These are phyloP conservation scores for Tenebrosternarchus preto DNA, from an alignment of 2,113 vertebrate genomes.

Conservation along the genomic window DNA sequence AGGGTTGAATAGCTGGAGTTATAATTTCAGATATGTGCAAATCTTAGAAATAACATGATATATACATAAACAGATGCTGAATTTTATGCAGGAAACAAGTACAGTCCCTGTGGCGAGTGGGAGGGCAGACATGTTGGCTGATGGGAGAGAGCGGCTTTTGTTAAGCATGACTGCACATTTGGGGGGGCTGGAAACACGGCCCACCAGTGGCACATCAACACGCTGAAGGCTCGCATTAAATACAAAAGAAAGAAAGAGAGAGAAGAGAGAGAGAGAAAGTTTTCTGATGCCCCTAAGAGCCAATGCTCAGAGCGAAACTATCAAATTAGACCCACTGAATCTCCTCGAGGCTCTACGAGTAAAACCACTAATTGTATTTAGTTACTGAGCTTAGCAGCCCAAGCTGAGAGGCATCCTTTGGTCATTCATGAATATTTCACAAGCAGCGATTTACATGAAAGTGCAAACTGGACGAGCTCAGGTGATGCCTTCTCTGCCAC, in stretches of 20 bases:
- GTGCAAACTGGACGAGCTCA: conserved; percentile 7
- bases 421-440: conserved; percentile 59
- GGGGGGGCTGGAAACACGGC: conserved; percentile 41
- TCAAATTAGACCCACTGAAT: conserved; percentile 49
- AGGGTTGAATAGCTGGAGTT: conserved; percentile 40
- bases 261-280: conserved; percentile 24
- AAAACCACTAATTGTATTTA: conserved; percentile 57
- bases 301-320: conserved; percentile 32
- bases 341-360: conserved; percentile 38
- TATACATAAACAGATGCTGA: conserved; percentile 66
- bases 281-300: conserved; percentile 45
- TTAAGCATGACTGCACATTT: conserved; percentile 51
- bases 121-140: conserved; percentile 60
- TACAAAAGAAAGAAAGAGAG: conserved; percentile 16
- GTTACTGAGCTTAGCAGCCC: conserved; percentile 52
- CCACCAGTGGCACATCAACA: conserved; percentile 47
- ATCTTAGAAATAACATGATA: conserved; percentile 53
- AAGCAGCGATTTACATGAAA: conserved; percentile 47
- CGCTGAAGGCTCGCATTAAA: conserved; percentile 42
- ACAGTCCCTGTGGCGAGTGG: conserved; percentile 61
- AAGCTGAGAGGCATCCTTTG: conserved; percentile 54
- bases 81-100: conserved; percentile 63
- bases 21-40: conserved; percentile 36
- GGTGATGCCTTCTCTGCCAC: background rate
- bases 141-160: conserved; percentile 61